Conservation (phyloP, 1,140 invertebrate genomes). For the Drosophila paulistorum region DNA sequence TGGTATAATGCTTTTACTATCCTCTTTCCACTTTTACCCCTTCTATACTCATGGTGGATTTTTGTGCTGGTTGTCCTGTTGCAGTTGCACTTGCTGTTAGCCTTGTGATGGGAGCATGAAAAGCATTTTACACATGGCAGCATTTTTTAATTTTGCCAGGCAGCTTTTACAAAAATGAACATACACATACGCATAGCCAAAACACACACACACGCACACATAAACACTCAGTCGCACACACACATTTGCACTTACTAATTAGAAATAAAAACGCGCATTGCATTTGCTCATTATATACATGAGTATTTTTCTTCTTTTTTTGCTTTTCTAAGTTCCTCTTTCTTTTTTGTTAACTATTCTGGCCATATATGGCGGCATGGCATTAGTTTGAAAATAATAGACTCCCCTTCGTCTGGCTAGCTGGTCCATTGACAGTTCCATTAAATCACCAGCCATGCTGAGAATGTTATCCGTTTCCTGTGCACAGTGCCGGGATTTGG, state of each 20-base stretch:
- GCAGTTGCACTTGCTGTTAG: constrained; percentile 16
- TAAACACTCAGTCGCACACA: constrained; percentile 16
- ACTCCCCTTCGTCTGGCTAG: constrained; percentile 74
- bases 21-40: not conserved
- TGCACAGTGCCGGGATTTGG: constrained; percentile 51
- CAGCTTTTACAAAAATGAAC: constrained; percentile 75
- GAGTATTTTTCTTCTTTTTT: constrained; percentile 18
- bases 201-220: constrained; percentile 34
- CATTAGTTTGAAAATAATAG: constrained; percentile 82
- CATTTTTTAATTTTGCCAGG: constrained; percentile 81
- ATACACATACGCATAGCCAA: constrained; percentile 17
- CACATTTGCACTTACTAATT: constrained; percentile 73
- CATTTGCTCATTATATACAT: constrained; percentile 69
- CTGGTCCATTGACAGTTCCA: constrained; percentile 41
- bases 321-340: constrained; percentile 35
- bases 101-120: constrained; percentile 66
- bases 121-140: constrained; percentile 82
- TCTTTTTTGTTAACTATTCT: constrained; percentile 26
- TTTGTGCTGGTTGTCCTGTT: constrained; percentile 40
- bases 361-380: constrained; percentile 74
- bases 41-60: constrained; percentile 13
- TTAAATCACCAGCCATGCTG: constrained; percentile 68
- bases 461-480: constrained; percentile 40
- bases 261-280: constrained; percentile 77
- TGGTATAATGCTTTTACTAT: not conserved